Percentiles rank a stretch among this genome's conserved stretches.
These are phyloP conservation scores for Drosophila elegans DNA, from an alignment of 1,140 invertebrate genomes.

Conservation along the genomic window DNA sequence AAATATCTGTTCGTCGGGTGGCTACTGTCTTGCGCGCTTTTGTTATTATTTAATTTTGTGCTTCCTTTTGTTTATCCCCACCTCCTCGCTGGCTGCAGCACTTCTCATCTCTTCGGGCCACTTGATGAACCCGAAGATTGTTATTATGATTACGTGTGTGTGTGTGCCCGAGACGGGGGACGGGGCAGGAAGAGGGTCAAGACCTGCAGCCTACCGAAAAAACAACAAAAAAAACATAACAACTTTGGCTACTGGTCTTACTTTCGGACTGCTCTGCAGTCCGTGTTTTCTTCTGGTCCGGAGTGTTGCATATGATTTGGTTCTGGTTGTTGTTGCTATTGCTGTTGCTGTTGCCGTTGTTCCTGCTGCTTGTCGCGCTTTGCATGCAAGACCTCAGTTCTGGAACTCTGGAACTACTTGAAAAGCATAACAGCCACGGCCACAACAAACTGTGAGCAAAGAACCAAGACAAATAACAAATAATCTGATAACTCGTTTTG, in stretches of 20 bases:
- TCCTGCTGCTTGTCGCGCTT: constrained; percentile 69
- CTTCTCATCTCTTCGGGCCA: constrained; percentile 40
- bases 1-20: constrained; percentile 44
- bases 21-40: constrained; percentile 76
- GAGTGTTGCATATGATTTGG: constrained; percentile 70
- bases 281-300: constrained; percentile 47
- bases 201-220: constrained; percentile 48
- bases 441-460: constrained; percentile 40
- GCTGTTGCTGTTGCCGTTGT: constrained; percentile 21
- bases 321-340: constrained; percentile 46
- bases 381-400: constrained; percentile 71
- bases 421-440: constrained; percentile 62
- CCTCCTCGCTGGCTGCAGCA: constrained; percentile 16
- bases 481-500: constrained; percentile 84
- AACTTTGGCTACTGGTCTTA: constrained; percentile 80
- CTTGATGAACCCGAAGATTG: constrained; percentile 55
- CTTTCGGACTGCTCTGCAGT: constrained; percentile 34
- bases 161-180: constrained; percentile 1
- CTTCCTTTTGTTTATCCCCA: constrained; percentile 56
- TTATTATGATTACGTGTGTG: constrained; percentile 55
- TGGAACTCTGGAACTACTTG: constrained; percentile 67
- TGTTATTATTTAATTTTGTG: constrained; percentile 74
- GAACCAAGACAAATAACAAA: constrained; percentile 78
- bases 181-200: constrained; percentile 55
- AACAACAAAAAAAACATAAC: constrained; percentile 38